A percentile compares a stretch with the other conserved stretches of the same genome.
Evolutionary conservation across 2,113 vertebrate genomes (phyloP).

Genomic region (Prionailurus viverrinus): DNA sequence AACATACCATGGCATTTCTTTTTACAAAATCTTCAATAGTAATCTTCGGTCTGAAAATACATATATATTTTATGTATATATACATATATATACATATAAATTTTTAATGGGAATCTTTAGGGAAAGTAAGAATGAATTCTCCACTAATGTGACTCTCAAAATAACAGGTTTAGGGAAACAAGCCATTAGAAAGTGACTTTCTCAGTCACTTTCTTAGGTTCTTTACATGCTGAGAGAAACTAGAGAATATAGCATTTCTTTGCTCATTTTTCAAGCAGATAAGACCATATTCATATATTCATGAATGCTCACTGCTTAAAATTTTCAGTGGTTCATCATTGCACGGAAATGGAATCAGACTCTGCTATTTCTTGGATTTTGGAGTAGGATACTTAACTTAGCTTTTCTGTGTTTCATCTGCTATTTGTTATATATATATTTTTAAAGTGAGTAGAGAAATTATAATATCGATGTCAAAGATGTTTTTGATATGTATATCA

Average conservation of each 20-base stretch:
- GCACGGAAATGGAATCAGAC: not conserved
- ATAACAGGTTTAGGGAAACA: not conserved
- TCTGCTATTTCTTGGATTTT: not conserved
- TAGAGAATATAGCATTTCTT: not conserved
- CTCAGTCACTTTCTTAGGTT: not conserved
- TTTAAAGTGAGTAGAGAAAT: not conserved
- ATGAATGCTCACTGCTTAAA: not conserved
- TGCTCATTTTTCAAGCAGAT: not conserved
- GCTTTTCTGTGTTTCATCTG: not conserved
- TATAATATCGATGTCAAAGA: not conserved
- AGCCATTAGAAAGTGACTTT: not conserved
- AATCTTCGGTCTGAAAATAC: not conserved
- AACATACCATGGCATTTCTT: not conserved
- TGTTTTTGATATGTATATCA: not conserved
- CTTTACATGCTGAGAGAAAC: not conserved
- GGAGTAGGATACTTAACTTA: not conserved
- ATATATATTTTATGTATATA: no score
- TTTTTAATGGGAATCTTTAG: not conserved
- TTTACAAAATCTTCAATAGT: not conserved
- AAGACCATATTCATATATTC: not conserved
- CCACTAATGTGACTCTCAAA: not conserved
- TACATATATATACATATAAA: no score
- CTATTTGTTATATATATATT: not conserved
- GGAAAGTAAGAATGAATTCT: not conserved
- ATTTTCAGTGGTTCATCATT: not conserved